phyloP scores from a whole-genome alignment of 1,140 invertebrate genomes.

The Papilio dardanus region DNA sequence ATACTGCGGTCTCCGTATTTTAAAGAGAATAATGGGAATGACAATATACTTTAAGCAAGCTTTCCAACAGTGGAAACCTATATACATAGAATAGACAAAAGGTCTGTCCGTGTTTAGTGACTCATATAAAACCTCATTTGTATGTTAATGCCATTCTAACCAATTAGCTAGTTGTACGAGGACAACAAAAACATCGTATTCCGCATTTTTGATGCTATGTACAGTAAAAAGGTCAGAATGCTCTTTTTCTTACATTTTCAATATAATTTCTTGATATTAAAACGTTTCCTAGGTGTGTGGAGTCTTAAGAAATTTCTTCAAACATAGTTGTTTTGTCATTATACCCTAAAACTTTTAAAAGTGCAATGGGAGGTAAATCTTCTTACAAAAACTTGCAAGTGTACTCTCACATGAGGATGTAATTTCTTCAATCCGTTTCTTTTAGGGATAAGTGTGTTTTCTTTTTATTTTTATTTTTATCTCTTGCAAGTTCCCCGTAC shows the following conservation, averaged over 20 bases:
- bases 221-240: conserved; percentile 31
- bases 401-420: too few species aligned
- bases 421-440: too few species aligned
- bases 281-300: conserved; percentile 13
- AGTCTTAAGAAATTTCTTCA: too few species aligned
- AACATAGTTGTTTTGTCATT: too few species aligned
- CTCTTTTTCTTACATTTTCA: conserved; percentile 13
- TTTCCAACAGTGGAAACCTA: neutral
- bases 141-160: conserved; percentile 17
- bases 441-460: too few species aligned
- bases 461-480: too few species aligned
- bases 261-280: neutral
- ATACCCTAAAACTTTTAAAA: too few species aligned
- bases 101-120: neutral
- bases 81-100: neutral
- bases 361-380: too few species aligned
- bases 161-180: conserved; percentile 5
- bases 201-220: conserved; percentile 37
- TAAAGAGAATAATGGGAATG: neutral
- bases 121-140: neutral
- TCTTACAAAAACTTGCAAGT: too few species aligned
- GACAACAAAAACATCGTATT: conserved; percentile 26
- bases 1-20: neutral
- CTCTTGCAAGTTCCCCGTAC: too few species aligned
- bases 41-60: neutral